Percentiles rank a stretch among this genome's conserved stretches.
Conservation (phyloP, 2,888 invertebrate species). For the Pycnomerus fuliginosus region DNA sequence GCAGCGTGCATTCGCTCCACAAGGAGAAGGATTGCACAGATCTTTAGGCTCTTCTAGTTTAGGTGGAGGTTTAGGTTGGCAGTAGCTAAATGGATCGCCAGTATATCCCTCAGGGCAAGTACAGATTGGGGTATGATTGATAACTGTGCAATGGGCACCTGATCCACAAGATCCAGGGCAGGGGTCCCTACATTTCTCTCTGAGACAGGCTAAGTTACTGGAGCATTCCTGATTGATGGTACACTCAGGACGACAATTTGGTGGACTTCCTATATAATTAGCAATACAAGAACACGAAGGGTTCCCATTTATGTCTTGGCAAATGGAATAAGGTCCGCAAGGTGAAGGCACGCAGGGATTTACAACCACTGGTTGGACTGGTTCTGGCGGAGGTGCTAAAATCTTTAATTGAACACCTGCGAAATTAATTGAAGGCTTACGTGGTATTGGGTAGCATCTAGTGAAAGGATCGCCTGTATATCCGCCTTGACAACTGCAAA, state of each 20-base stretch:
- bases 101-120: conserved; percentile 71
- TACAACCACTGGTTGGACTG: conserved; percentile 39
- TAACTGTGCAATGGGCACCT: conserved; percentile 74
- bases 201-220: conserved; percentile 75
- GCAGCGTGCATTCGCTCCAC: conserved; percentile 59
- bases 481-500: conserved; percentile 68
- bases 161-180: conserved; percentile 80
- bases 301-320: conserved; percentile 67
- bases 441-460: conserved; percentile 40
- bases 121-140: conserved; percentile 81
- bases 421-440: conserved; percentile 26
- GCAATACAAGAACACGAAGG: conserved; percentile 78
- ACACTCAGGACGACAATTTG: conserved; percentile 82
- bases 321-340: conserved; percentile 80
- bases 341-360: conserved; percentile 76
- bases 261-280: conserved; percentile 73
- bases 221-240: conserved; percentile 79
- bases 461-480: conserved; percentile 66
- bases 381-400: conserved; percentile 32
- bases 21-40: conserved; percentile 74
- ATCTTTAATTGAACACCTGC: too few species aligned
- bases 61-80: conserved; percentile 40
- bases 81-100: conserved; percentile 75
- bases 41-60: conserved; percentile 43
- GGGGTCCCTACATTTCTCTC: conserved; percentile 79